Conservation (phyloP, 2,797 vertebrate species). For the Podarcis siculus region DNA sequence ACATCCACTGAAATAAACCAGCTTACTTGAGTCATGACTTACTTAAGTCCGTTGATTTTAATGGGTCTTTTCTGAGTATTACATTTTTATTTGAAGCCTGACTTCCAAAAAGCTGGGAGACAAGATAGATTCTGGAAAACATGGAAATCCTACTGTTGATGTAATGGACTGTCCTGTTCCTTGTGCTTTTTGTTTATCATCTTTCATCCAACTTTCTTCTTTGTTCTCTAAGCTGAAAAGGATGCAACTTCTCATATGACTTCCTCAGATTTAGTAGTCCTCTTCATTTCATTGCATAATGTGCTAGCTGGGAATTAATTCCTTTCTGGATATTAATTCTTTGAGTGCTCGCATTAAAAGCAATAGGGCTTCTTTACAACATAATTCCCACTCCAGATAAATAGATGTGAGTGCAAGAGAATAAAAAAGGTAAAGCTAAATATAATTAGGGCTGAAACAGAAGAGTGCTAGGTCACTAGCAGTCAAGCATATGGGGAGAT, state of each 20-base stretch:
- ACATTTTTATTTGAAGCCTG: not conserved
- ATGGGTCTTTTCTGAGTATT: not conserved
- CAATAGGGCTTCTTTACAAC: slow-evolving; percentile 29
- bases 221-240: slow-evolving; percentile 67
- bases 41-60: too few relatives aligned
- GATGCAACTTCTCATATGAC: slow-evolving; percentile 73
- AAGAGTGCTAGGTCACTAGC: not conserved
- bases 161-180: slow-evolving; percentile 33
- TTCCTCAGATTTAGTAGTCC: slow-evolving; percentile 48
- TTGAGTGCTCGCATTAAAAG: slow-evolving; percentile 31
- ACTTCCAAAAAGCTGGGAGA: slow-evolving; percentile 18
- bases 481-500: not conserved
- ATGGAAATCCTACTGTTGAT: slow-evolving; percentile 26
- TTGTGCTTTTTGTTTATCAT: slow-evolving; percentile 69
- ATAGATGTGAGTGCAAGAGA: slow-evolving; percentile 30
- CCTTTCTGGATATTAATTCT: slow-evolving; percentile 56
- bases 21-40: too few relatives aligned
- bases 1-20: too few relatives aligned
- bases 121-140: slow-evolving; percentile 2
- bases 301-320: slow-evolving; percentile 53
- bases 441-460: slow-evolving; percentile 47
- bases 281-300: slow-evolving; percentile 62
- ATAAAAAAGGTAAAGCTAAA: slow-evolving; percentile 36
- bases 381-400: slow-evolving; percentile 23
- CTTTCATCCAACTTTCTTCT: slow-evolving; percentile 74